phyloP scores from a whole-genome alignment of 1,140 invertebrate genomes.

The Ostrea denselamellosa region DNA sequence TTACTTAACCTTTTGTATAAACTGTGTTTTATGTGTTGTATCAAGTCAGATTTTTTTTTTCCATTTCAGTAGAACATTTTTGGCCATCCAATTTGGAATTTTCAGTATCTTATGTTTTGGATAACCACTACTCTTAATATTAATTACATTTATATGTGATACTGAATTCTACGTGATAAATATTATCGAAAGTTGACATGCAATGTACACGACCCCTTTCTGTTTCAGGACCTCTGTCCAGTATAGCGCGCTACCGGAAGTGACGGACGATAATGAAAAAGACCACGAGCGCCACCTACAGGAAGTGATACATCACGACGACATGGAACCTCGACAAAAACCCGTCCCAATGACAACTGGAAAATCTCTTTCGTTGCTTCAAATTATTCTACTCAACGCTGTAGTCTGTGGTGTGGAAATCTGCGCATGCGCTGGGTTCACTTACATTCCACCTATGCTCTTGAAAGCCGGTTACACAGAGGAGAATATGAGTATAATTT shows the following conservation, averaged over 20 bases:
- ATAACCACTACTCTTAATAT: no score
- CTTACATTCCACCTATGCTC: slow-evolving; percentile 80
- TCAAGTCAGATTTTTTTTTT: no score
- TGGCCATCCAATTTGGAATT: no score
- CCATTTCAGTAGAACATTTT: no score
- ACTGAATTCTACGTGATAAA: no score
- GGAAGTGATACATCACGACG: slow-evolving; percentile 29
- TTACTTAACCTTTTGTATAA: no score
- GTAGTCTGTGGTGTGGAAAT: slow-evolving; percentile 81
- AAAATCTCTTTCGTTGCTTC: slow-evolving; percentile 54
- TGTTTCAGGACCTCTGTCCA: slow-evolving; percentile 3
- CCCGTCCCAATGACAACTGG: slow-evolving; percentile 5
- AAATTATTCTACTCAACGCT: slow-evolving; percentile 78
- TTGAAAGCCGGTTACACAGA: slow-evolving; percentile 80
- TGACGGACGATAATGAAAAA: not conserved
- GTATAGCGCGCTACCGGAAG: slow-evolving; percentile 26
- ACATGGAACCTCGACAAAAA: not conserved
- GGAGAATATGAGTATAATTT: slow-evolving; percentile 78
- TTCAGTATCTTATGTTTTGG: no score
- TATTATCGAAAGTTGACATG: no score
- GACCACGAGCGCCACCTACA: not conserved
- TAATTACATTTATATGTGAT: no score
- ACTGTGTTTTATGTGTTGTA: no score
- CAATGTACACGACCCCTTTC: not conserved
- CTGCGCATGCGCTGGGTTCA: slow-evolving; percentile 80